Evolutionary conservation across 2,888 invertebrate species (phyloP).

Genomic region (Ethmia dodecea): DNA sequence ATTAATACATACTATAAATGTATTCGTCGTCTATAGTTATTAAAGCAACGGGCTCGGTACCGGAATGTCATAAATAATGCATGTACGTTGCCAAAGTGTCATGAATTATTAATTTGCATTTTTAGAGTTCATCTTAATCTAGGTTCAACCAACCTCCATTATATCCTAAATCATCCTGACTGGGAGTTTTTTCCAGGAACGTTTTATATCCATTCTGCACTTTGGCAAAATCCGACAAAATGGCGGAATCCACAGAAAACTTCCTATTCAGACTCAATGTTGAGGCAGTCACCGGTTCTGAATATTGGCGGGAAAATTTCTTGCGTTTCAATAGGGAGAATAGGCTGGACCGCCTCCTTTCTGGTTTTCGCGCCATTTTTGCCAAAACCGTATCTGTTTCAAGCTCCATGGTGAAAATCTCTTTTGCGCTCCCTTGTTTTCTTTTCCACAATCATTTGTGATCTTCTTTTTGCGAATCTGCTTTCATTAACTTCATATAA

Average conservation of each 20-base stretch:
- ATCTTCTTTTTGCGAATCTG: too few species aligned
- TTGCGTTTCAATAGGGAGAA: conserved; percentile 53
- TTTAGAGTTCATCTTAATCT: too few species aligned
- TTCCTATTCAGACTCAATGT: conserved; percentile 37
- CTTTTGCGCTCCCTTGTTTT: too few species aligned
- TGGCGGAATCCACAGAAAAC: conserved; percentile 56
- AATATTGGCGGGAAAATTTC: conserved; percentile 50
- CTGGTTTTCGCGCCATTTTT: conserved; percentile 37
- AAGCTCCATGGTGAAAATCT: conserved; percentile 42
- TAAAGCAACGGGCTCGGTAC: too few species aligned
- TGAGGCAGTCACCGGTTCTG: conserved; percentile 40
- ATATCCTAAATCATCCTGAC: conserved; percentile 25
- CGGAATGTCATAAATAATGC: too few species aligned
- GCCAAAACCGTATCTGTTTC: conserved; percentile 33
- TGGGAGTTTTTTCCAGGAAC: conserved; percentile 25
- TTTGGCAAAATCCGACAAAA: conserved; percentile 43
- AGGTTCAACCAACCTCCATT: conserved; percentile 52
- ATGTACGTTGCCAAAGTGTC: too few species aligned
- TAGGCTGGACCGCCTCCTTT: conserved; percentile 53
- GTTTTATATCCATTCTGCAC: conserved; percentile 28
- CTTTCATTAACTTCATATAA: too few species aligned
- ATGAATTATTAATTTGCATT: too few species aligned
- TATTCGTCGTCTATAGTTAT: too few species aligned
- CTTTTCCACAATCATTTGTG: too few species aligned
- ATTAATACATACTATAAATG: too few species aligned